Evolutionary conservation across 2,113 vertebrate genomes (phyloP).

Genomic region (Nannospalax galili): DNA sequence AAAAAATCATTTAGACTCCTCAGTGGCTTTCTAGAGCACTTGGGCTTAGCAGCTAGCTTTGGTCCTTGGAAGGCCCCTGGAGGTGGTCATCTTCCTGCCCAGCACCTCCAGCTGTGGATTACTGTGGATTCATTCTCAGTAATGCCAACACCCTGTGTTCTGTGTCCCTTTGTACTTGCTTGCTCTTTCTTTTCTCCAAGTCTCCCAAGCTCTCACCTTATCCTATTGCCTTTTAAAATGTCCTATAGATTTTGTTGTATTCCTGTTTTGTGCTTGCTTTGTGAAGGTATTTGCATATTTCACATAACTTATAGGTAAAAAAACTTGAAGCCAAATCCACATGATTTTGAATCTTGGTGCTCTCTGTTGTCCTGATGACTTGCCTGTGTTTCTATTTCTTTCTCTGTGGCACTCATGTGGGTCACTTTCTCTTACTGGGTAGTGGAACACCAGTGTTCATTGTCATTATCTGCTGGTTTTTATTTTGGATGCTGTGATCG

Average conservation of each 20-base stretch:
- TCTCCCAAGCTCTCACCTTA: too few relatives aligned
- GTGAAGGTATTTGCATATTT: not conserved
- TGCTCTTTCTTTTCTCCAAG: not conserved
- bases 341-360: not conserved
- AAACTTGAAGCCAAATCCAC: not conserved
- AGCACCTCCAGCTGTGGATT: not conserved
- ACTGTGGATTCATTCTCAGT: not conserved
- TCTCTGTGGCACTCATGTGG: not conserved
- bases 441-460: not conserved
- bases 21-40: not conserved
- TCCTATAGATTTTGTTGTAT: not conserved
- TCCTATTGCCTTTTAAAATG: not conserved
- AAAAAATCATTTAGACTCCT: not conserved
- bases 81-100: not conserved
- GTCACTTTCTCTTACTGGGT: not conserved
- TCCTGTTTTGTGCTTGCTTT: not conserved
- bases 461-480: not conserved
- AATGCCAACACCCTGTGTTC: not conserved
- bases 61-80: too few relatives aligned
- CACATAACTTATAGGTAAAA: not conserved
- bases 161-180: not conserved
- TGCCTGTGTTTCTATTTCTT: not conserved
- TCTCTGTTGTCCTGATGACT: not conserved
- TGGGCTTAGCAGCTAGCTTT: not conserved
- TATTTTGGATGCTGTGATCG: not conserved